Base-by-base conservation (phyloP, 2,797 vertebrate genomes). In the Chloroceryle amazona region DNA sequence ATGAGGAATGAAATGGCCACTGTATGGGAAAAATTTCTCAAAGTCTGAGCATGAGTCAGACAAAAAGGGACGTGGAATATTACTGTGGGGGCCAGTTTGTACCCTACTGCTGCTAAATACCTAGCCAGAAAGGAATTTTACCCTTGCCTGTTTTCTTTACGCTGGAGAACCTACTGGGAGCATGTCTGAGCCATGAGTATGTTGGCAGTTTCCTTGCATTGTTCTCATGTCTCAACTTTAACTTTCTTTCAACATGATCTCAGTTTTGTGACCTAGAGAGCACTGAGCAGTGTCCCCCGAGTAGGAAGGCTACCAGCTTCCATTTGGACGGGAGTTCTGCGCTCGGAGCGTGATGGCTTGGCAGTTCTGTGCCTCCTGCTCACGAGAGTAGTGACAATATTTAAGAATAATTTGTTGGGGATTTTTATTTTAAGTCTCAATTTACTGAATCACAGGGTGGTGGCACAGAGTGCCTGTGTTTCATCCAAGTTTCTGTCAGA, bases 141-240 rank as follows among this genome's bases (percentile, higher is more conserved):
- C 73, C 90, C 37, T 10, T 57, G 74, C 41, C 80, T 92, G 49
- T 76, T 76, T 92, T 80, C 87, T 51, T 51, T 72, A 33, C 51
- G 4, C 60, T 87, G 86, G 15, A 65, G 86, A 96, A 90, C 86
- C 78, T 74, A 60, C 88, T 63, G 94, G 80, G 91, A 94, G 88
- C 49, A 1, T 76, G 91, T 92, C 71, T 94, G 88, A 95, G 93
- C 91, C 76, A 29, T 85, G 90, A 95, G 58, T 55, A 22, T 90
- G 90, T 74, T 96, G 94, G 93, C 95, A 95, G 90, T 97, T 97
- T 97, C 96, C 94, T 97, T 92, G 88, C 90, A 93, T 97, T 97
- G 96, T 97, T 97, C 94, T 96, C 71, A 0, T 93, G 94, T 92
- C 67, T 95, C 93, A 94, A 71, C 90, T 97, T 95, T 92, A 94